Evolutionary conservation across 2,797 vertebrate species (phyloP).

Genomic region (Microctenopoma lineatum): DNA sequence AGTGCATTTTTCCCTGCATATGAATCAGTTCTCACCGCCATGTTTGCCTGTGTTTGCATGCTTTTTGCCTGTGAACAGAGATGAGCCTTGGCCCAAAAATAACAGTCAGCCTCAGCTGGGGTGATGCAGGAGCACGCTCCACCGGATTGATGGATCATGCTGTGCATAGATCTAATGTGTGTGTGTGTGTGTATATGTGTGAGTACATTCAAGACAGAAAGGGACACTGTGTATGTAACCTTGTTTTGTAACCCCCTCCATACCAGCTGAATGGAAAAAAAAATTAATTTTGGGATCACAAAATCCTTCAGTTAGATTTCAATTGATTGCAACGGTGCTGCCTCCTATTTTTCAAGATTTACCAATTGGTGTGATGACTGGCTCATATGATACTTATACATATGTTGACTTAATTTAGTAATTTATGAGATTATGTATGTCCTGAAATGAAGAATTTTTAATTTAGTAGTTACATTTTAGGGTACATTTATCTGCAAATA

Average conservation of each 20-base stretch:
- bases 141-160: slow-evolving; percentile 69
- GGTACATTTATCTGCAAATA: slow-evolving; percentile 53
- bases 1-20: neutral
- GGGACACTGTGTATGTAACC: slow-evolving; percentile 31
- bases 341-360: slow-evolving; percentile 27
- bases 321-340: neutral
- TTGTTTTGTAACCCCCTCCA: slow-evolving; percentile 34
- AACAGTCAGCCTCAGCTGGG: slow-evolving; percentile 70
- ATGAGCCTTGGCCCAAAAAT: slow-evolving; percentile 79
- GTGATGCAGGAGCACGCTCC: slow-evolving; percentile 67
- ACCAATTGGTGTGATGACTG: slow-evolving; percentile 37
- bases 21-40: slow-evolving; percentile 14
- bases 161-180: slow-evolving; percentile 64
- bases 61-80: slow-evolving; percentile 68
- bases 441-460: slow-evolving; percentile 34
- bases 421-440: slow-evolving; percentile 3
- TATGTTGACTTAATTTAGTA: slow-evolving; percentile 24
- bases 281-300: slow-evolving; percentile 21
- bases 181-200: slow-evolving; percentile 34
- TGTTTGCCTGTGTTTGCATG: slow-evolving; percentile 52
- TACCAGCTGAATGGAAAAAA: slow-evolving; percentile 29
- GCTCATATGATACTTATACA: slow-evolving; percentile 37
- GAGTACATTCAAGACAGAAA: neutral
- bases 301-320: neutral
- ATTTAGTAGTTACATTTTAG: slow-evolving; percentile 47